Conservation (phyloP, 2,113 vertebrate genomes). For the Salvelinus sp. region DNA sequence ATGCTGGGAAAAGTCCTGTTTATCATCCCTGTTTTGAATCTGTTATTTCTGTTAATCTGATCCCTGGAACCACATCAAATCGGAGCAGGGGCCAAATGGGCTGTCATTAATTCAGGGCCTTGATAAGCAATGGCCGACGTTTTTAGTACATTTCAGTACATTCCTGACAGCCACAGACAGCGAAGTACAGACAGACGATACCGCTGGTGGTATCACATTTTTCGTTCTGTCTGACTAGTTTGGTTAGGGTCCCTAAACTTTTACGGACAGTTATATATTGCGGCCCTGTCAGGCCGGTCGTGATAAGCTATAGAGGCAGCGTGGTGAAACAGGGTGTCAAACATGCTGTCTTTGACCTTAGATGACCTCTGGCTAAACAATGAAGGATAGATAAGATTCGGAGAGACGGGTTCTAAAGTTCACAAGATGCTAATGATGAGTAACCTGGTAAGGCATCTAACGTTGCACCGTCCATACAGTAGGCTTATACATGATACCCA, state of each 20-base stretch:
- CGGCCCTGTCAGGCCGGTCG: constrained; percentile 7
- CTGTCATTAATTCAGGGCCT: constrained; percentile 19
- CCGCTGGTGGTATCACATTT: background rate
- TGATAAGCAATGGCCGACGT: constrained; percentile 22
- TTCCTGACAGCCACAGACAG: constrained; percentile 23
- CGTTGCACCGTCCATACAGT: background rate
- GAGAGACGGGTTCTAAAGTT: constrained; percentile 18
- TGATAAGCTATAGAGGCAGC: constrained; percentile 19
- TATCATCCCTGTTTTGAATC: constrained; percentile 13
- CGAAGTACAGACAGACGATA: constrained; percentile 7
- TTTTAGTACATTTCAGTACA: constrained; percentile 8
- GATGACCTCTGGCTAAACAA: constrained; percentile 33
- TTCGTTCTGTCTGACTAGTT: constrained; percentile 4
- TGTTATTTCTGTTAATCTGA: constrained; percentile 40
- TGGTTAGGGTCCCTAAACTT: constrained; percentile 21
- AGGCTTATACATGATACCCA: too few relatives aligned
- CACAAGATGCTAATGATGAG: background rate
- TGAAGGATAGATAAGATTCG: constrained; percentile 19
- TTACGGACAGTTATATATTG: constrained; percentile 6
- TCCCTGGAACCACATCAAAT: constrained; percentile 20
- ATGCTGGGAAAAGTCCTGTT: constrained; percentile 23
- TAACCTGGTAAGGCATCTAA: too few relatives aligned
- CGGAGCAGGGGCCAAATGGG: background rate
- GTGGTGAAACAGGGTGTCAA: constrained; percentile 19
- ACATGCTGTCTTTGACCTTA: constrained; percentile 36